Base-by-base conservation (phyloP, 2,113 vertebrate species). In the Grammomys surdaster region DNA sequence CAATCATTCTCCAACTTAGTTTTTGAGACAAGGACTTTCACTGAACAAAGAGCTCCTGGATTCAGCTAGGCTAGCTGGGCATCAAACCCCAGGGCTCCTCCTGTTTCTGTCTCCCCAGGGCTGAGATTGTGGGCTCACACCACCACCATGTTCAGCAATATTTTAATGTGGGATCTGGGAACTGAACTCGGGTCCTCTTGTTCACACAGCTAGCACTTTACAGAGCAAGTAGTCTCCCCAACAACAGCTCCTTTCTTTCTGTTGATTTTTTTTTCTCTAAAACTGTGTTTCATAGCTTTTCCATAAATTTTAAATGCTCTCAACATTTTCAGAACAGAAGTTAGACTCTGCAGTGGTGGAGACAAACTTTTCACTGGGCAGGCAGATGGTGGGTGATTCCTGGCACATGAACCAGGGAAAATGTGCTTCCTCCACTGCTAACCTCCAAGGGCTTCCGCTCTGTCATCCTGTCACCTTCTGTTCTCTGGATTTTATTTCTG, bases 271-370 rank as follows among this genome's bases (percentile, higher is more conserved):
- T 8, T 17, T 16, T 2, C 14, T 6, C 17, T 40, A 31, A 76
- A 93, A 65, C 51, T 36, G 9, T 75, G 33, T 14, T 48, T 17
- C n/a, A 63, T 56, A 36, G 36, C 40, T 78, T 85, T 85, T 46
- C 0, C 20, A 78, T 70, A 88, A 67, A 54, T 54, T 91, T 86
- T 86, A 93, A 88, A 80, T 51, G 17, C 31, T 87, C 65, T 87
- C 10, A 16, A 76, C 22, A 51, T 70, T 93, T 94, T 92, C 78
- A 92, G 80, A 94, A 56, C 77, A 95, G 65, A 89, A 80, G 72
- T 73, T 20, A 82, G 22, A 69, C 43, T 81, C 65, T 88, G 17
- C 14, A 17, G 51, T 67, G 70, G 82, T 31, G 88, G 63, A 86
- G 40, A 84, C 13, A 67, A 93, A 80, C 33, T 86, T 67, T 86